These are phyloP conservation scores for Notoglanidium macrostoma DNA, from an alignment of 2,797 vertebrate species.

Conservation along the genomic window DNA sequence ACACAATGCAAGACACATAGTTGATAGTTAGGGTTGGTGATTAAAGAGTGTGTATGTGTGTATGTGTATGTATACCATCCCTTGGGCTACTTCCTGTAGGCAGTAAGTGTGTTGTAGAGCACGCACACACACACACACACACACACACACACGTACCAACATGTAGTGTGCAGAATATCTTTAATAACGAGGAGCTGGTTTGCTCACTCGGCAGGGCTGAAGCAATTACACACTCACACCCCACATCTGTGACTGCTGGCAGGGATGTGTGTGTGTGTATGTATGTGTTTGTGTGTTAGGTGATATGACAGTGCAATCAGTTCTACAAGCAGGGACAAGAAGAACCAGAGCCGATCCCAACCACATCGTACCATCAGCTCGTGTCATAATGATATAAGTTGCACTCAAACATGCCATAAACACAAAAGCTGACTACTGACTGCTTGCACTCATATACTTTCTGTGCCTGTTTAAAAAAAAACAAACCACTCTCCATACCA, in stretches of 20 bases:
- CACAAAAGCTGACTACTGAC: neutral
- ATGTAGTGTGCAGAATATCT: conserved; percentile 2
- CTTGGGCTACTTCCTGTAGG: neutral
- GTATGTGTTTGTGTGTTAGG: neutral
- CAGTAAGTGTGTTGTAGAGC: neutral
- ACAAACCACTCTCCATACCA: neutral
- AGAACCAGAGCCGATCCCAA: neutral
- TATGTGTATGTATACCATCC: neutral
- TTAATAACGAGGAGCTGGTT: conserved; percentile 2
- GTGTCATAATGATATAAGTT: neutral
- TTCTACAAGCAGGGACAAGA: neutral
- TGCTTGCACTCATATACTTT: neutral
- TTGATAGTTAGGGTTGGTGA: neutral
- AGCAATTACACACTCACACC: conserved; percentile 29
- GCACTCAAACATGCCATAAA: neutral
- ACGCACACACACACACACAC: conserved; percentile 29
- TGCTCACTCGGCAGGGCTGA: neutral
- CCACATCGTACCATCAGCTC: neutral
- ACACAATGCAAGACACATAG: neutral
- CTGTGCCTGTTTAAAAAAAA: neutral
- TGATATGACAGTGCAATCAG: conserved; percentile 5
- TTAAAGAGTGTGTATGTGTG: neutral
- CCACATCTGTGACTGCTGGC: conserved; percentile 37
- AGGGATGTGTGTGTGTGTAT: neutral
- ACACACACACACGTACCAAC: conserved; percentile 21